These are phyloP conservation scores for Axea sp. DNA, from an alignment of 2,888 invertebrate species.

Conservation along the genomic window DNA sequence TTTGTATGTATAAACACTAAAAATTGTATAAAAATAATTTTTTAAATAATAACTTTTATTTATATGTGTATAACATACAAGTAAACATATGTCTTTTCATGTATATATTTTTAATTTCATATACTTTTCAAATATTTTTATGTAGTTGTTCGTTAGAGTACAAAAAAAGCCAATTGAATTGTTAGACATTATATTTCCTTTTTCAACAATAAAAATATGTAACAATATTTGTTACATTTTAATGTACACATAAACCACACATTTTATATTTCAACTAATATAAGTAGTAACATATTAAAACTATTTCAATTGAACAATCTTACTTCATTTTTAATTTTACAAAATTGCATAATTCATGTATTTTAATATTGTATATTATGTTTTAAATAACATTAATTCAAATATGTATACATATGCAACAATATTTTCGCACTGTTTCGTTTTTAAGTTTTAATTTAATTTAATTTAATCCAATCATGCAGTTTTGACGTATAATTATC, in stretches of 20 bases:
- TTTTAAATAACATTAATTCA: too few relatives aligned
- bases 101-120: conserved; percentile 22
- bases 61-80: conserved; percentile 11
- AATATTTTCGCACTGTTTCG: too few relatives aligned
- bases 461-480: too few relatives aligned
- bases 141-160: conserved; percentile 4
- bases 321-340: too few relatives aligned
- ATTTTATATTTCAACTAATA: neutral
- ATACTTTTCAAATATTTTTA: conserved; percentile 11
- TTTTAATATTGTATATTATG: too few relatives aligned
- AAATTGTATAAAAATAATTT: conserved; percentile 45
- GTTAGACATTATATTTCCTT: conserved; percentile 10
- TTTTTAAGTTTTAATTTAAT: too few relatives aligned
- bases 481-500: too few relatives aligned
- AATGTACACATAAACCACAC: neutral
- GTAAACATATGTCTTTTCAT: conserved; percentile 6
- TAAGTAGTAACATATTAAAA: neutral
- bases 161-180: conserved; percentile 2
- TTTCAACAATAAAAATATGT: conserved; percentile 10
- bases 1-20: conserved; percentile 46
- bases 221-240: conserved; percentile 17
- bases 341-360: too few relatives aligned
- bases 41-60: conserved; percentile 30
- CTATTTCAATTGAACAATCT: too few relatives aligned
- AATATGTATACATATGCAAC: too few relatives aligned